Percentiles rank a stretch among this genome's conserved stretches.
These are phyloP conservation scores for Drosophila austrosaltans DNA, from an alignment of 2,888 invertebrate genomes.

Conservation along the genomic window DNA sequence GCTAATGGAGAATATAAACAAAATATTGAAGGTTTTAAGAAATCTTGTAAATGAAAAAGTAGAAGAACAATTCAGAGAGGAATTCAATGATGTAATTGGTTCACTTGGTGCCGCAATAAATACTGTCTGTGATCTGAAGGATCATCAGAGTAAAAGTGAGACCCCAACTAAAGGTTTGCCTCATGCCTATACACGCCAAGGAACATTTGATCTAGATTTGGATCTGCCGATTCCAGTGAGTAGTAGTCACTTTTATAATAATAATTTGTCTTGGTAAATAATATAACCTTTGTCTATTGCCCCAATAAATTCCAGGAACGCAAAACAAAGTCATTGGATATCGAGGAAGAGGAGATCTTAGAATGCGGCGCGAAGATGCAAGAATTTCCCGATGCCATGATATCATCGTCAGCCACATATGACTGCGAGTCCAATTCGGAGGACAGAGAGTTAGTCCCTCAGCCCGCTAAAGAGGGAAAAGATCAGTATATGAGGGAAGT, in stretches of 20 bases:
- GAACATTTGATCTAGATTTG: conserved; percentile 61
- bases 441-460: background rate
- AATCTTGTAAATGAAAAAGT: conserved; percentile 43
- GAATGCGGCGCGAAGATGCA: conserved; percentile 32
- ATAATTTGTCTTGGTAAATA: background rate
- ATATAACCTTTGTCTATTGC: background rate
- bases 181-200: conserved; percentile 54
- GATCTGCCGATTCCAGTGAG: conserved; percentile 41
- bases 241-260: background rate
- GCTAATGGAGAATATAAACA: conserved; percentile 11
- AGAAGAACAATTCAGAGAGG: conserved; percentile 35
- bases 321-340: conserved; percentile 4
- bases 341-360: background rate
- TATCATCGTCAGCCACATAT: conserved; percentile 61
- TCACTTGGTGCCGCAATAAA: conserved; percentile 26
- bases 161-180: conserved; percentile 10
- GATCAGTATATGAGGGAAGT: conserved; percentile 50
- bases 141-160: too few species aligned
- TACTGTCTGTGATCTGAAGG: background rate
- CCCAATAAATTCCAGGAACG: conserved; percentile 33
- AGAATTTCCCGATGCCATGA: conserved; percentile 62
- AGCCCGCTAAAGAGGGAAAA: conserved; percentile 12
- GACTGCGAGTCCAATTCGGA: conserved; percentile 49
- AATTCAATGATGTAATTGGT: conserved; percentile 46
- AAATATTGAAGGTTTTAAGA: conserved; percentile 44